Conservation (phyloP, 1,140 invertebrate genomes). For the Parasteatoda tepidariorum region DNA sequence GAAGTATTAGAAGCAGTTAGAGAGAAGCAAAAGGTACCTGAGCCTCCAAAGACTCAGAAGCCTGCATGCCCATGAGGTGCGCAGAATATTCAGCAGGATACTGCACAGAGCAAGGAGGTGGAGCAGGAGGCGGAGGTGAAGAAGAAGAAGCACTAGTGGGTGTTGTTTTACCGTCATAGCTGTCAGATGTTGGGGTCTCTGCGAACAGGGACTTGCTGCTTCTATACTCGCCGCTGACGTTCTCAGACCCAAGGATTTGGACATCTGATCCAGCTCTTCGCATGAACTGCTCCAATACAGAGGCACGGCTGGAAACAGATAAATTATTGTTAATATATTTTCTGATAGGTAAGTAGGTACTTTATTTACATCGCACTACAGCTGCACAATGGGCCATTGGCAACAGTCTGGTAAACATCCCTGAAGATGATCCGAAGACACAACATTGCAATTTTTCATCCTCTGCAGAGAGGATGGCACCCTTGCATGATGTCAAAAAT, state of each 20-base stretch:
- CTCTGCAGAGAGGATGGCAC: too few species aligned
- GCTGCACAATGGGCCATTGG: too few species aligned
- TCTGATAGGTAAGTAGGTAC: too few species aligned
- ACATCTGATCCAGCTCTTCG: constrained; percentile 54
- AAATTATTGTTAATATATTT: too few species aligned
- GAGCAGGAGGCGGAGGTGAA: constrained; percentile 55
- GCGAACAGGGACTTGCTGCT: constrained; percentile 52
- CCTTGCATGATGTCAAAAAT: too few species aligned
- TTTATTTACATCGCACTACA: too few species aligned
- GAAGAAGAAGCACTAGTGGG: constrained; percentile 41
- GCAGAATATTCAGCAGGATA: constrained; percentile 25
- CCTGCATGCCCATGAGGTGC: constrained; percentile 9
- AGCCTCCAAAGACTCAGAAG: constrained; percentile 21
- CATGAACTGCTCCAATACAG: constrained; percentile 60
- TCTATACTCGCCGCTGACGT: constrained; percentile 46
- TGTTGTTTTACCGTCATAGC: constrained; percentile 57
- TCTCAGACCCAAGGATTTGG: constrained; percentile 4
- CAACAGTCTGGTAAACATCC: too few species aligned
- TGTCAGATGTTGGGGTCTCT: constrained; percentile 43
- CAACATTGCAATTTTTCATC: too few species aligned
- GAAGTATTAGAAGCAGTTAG: constrained; percentile 15
- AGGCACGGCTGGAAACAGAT: constrained; percentile 58
- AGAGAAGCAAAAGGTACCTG: constrained; percentile 50
- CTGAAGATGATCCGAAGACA: too few species aligned
- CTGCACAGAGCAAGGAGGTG: constrained; percentile 29